These are phyloP conservation scores for Lacerta viridis DNA, from an alignment of 2,797 vertebrate species.

Conservation along the genomic window DNA sequence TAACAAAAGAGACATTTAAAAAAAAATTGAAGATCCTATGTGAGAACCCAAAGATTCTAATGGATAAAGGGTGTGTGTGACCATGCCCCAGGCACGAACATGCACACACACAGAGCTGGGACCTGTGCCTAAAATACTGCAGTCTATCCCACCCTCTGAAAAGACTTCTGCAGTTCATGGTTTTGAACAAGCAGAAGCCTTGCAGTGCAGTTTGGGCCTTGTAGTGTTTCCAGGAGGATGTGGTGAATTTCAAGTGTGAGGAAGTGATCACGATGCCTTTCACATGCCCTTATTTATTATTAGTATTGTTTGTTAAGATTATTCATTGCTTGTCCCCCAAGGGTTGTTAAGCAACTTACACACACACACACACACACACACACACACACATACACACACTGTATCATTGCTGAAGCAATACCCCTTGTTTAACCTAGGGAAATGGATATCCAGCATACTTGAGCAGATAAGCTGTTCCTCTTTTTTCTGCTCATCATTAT, in stretches of 20 bases:
- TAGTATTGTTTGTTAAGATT: too few relatives aligned
- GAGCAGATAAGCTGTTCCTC: too few relatives aligned
- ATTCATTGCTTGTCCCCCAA: too few relatives aligned
- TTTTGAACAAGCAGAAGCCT: background rate
- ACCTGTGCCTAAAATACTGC: background rate
- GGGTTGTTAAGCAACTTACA: too few relatives aligned
- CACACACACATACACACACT: too few relatives aligned
- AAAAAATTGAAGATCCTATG: constrained; percentile 38
- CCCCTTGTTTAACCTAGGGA: too few relatives aligned
- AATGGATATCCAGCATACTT: too few relatives aligned
- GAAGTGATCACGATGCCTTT: background rate
- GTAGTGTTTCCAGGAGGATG: background rate
- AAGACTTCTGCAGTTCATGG: background rate
- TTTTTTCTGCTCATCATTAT: too few relatives aligned
- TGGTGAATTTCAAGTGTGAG: background rate
- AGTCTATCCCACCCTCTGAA: background rate
- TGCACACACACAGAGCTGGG: background rate
- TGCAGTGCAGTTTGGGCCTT: background rate
- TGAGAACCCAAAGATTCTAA: constrained; percentile 14
- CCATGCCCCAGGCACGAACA: too few relatives aligned
- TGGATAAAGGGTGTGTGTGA: background rate
- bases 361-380: too few relatives aligned
- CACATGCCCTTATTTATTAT: background rate
- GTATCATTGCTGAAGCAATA: too few relatives aligned
- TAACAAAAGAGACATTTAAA: background rate